Percentiles rank a stretch among this genome's conserved stretches.
These are phyloP conservation scores for Chionis minor DNA, from an alignment of 2,113 vertebrate species.

Conservation along the genomic window DNA sequence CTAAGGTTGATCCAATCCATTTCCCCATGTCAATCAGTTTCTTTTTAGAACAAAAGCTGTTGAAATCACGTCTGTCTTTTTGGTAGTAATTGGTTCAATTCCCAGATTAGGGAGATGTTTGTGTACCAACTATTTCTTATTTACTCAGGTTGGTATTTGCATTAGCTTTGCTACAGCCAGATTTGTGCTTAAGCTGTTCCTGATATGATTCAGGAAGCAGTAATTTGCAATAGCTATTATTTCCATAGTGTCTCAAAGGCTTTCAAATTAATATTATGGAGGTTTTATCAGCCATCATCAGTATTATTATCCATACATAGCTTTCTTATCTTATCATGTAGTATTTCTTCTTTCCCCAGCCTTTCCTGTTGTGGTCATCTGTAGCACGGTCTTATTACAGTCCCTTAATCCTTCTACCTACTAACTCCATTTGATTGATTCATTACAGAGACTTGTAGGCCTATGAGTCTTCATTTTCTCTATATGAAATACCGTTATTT, in stretches of 20 bases:
- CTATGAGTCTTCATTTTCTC: background rate
- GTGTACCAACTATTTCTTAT: background rate
- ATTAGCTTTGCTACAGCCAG: background rate
- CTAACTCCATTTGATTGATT: background rate
- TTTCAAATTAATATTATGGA: background rate
- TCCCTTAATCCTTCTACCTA: background rate
- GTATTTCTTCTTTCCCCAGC: background rate
- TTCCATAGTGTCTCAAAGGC: background rate
- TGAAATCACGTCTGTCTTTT: background rate
- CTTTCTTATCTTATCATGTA: background rate
- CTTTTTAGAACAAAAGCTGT: background rate
- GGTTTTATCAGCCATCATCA: background rate
- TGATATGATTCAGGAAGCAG: background rate
- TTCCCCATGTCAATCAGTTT: background rate
- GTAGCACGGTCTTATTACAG: background rate
- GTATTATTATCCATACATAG: background rate
- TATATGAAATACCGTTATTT: background rate
- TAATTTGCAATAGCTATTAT: background rate
- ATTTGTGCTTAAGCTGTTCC: slow-evolving; percentile 8
- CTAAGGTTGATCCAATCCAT: background rate
- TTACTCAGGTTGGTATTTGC: slow-evolving; percentile 8
- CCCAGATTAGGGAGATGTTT: background rate
- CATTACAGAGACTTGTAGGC: background rate
- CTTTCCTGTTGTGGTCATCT: background rate
- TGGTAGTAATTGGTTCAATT: slow-evolving; percentile 22